A percentile compares a stretch with the other conserved stretches of the same genome.
Evolutionary conservation across 2,797 vertebrate genomes (phyloP).

Genomic region (Falco berigora): DNA sequence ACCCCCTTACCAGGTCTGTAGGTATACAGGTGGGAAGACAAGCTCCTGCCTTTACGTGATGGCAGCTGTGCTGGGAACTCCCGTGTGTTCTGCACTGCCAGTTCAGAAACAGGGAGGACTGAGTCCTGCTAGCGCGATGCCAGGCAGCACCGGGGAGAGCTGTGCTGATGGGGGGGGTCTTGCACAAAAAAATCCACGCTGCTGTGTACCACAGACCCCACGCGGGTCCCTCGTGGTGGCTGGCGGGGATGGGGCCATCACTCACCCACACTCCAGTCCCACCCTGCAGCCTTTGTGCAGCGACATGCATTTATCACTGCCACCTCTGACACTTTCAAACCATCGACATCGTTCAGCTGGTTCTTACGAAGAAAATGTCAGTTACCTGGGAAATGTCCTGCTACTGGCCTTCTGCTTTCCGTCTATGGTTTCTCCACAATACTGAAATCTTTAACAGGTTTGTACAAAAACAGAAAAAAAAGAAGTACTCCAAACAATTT

Average conservation of each 20-base stretch:
- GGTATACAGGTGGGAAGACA: background rate
- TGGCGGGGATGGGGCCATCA: too few relatives aligned
- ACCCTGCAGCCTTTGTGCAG: background rate
- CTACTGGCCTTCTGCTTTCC: background rate
- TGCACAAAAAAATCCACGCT: background rate
- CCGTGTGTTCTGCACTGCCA: background rate
- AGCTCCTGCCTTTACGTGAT: background rate
- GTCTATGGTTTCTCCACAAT: background rate
- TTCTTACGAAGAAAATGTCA: background rate
- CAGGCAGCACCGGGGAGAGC: fast-evolving
- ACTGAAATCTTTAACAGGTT: background rate
- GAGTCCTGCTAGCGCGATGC: background rate
- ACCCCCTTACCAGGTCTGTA: background rate
- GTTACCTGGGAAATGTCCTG: background rate
- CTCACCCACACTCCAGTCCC: background rate
- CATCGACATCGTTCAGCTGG: background rate
- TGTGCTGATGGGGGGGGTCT: background rate
- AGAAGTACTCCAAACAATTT: background rate
- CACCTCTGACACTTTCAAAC: background rate
- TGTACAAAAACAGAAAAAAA: background rate
- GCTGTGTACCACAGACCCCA: background rate
- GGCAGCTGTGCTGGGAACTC: background rate
- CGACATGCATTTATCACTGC: background rate
- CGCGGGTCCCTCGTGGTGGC: background rate
- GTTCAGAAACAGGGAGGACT: background rate